Percentiles rank a stretch among this genome's conserved stretches.
Evolutionary conservation across 2,888 invertebrate species (phyloP).

Genomic region (Darwinula stevensoni): DNA sequence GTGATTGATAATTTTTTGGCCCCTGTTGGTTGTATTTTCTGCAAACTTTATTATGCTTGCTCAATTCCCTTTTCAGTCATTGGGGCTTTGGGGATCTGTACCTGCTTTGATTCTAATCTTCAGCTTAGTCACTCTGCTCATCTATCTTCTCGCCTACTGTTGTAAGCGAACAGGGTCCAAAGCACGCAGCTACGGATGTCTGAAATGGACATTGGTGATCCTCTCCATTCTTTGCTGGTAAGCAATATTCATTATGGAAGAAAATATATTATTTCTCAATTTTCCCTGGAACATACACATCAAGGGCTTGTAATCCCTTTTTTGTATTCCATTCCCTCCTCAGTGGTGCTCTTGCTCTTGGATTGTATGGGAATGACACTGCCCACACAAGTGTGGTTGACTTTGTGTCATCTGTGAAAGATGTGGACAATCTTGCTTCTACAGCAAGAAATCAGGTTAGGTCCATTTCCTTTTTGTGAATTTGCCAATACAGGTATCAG

Average conservation of each 20-base stretch:
- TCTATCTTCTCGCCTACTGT: background rate
- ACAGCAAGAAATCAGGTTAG: background rate
- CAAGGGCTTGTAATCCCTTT: no score
- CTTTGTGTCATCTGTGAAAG: background rate
- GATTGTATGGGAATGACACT: background rate
- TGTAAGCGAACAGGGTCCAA: background rate
- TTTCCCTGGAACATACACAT: no score
- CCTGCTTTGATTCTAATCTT: background rate
- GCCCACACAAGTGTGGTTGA: background rate
- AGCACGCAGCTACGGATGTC: background rate
- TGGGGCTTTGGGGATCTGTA: slow-evolving; percentile 1
- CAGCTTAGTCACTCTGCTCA: background rate
- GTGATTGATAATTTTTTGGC: no score
- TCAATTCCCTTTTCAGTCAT: background rate
- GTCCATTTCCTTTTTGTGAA: no score
- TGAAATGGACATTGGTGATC: background rate
- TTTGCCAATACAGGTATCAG: no score
- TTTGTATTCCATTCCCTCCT: no score
- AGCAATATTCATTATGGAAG: no score
- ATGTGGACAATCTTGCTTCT: background rate
- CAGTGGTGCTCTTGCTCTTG: background rate
- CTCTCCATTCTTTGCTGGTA: background rate
- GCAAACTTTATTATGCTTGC: no score
- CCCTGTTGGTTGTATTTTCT: no score
- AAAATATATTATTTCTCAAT: no score